These are phyloP conservation scores for Gasterosteus nipponicus DNA, from an alignment of 2,113 vertebrate genomes.

Conservation along the genomic window DNA sequence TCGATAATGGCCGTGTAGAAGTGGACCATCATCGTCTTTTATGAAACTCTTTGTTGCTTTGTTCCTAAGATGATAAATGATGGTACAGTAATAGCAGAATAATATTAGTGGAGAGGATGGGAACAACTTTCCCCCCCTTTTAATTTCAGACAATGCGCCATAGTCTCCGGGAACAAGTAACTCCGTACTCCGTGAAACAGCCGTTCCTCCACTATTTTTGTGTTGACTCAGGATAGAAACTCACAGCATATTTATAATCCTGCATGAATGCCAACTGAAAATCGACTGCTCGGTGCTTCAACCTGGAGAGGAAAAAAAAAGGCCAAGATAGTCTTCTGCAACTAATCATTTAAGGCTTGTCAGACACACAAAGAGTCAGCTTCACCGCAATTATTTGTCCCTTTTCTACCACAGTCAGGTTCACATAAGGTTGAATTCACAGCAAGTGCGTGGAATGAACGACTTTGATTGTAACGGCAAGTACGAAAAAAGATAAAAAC, in stretches of 20 bases:
- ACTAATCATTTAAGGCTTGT: slow-evolving; percentile 11
- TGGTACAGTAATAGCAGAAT: too few relatives aligned
- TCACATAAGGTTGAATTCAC: neutral
- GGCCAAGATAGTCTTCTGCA: neutral
- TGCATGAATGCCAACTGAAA: neutral
- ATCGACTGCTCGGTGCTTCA: neutral
- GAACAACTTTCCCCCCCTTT: too few relatives aligned
- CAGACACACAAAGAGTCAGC: neutral
- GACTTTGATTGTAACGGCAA: slow-evolving; percentile 3
- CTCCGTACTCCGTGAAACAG: neutral
- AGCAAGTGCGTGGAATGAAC: neutral
- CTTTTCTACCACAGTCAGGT: neutral
- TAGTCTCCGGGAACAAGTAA: neutral
- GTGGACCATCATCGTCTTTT: too few relatives aligned
- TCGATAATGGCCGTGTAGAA: too few relatives aligned
- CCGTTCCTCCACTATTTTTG: neutral
- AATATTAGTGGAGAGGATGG: neutral
- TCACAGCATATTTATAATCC: neutral
- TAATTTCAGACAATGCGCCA: neutral
- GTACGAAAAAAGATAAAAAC: neutral
- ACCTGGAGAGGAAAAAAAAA: neutral
- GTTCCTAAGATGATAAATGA: too few relatives aligned
- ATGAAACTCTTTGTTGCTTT: too few relatives aligned
- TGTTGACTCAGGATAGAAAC: neutral
- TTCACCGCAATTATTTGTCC: slow-evolving; percentile 3